Conservation (phyloP, 1,140 invertebrate genomes). For the Listronotus bonariensis region DNA sequence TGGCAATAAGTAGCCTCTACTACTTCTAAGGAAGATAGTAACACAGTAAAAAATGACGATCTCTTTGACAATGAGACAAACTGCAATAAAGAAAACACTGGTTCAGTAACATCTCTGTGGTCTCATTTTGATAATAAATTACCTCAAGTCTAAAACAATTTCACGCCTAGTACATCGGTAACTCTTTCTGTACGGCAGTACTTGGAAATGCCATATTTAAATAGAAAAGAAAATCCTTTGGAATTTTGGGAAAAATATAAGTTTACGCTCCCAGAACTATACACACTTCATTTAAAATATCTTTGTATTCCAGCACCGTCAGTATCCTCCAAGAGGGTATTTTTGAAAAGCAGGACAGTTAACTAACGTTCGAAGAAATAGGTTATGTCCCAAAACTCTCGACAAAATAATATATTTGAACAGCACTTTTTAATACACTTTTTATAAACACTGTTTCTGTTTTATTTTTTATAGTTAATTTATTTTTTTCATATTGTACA, state of each 20-base stretch:
- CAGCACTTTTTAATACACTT: too few species aligned
- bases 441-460: too few species aligned
- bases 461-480: too few species aligned
- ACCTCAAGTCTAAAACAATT: neutral
- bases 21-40: neutral
- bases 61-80: too few species aligned
- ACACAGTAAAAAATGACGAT: too few species aligned
- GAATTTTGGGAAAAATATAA: conserved; percentile 41
- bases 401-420: too few species aligned
- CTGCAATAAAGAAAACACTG: too few species aligned
- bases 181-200: conserved; percentile 18
- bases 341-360: conserved; percentile 41
- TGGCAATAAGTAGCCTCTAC: conserved; percentile 4
- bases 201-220: conserved; percentile 35
- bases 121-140: conserved; percentile 26
- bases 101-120: conserved; percentile 23
- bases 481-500: too few species aligned
- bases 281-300: conserved; percentile 41
- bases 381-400: conserved; percentile 30
- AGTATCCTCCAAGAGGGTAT: conserved; percentile 45
- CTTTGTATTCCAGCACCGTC: conserved; percentile 45
- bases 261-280: conserved; percentile 36
- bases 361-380: conserved; percentile 41
- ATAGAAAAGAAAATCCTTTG: conserved; percentile 36
- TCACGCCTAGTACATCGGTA: conserved; percentile 11